Conservation (phyloP, 2,888 invertebrate species). For the Drosophila rellima region DNA sequence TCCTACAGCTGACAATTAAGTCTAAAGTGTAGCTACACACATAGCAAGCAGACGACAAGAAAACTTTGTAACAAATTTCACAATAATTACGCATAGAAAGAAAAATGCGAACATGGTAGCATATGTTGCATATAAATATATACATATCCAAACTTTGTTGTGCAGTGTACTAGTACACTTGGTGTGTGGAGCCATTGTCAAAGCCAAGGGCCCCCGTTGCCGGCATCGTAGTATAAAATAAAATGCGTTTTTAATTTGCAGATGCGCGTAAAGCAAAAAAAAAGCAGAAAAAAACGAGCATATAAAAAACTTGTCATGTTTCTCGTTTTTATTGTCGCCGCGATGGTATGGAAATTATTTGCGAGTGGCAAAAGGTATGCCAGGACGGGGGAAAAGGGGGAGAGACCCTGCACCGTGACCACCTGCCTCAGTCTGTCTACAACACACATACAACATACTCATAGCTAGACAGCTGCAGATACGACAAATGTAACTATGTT, state of each 20-base stretch:
- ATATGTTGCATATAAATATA: constrained; percentile 32
- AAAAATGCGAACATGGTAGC: constrained; percentile 51
- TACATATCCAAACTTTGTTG: constrained; percentile 25
- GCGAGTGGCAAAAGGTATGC: constrained; percentile 71
- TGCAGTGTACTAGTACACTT: constrained; percentile 36
- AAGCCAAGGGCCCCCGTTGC: constrained; percentile 55
- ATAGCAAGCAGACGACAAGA: constrained; percentile 57
- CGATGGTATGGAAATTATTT: constrained; percentile 63
- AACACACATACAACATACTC: constrained; percentile 31
- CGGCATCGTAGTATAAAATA: constrained; percentile 61
- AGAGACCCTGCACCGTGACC: constrained; percentile 48
- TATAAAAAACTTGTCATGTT: constrained; percentile 53
- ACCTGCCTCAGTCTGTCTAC: constrained; percentile 59
- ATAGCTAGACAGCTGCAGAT: constrained; percentile 49
- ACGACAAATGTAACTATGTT: constrained; percentile 1
- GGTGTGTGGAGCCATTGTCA: constrained; percentile 69
- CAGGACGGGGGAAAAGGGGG: constrained; percentile 16
- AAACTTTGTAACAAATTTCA: constrained; percentile 66
- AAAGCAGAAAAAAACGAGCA: constrained; percentile 11
- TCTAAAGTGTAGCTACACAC: constrained; percentile 74
- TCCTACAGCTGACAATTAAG: constrained; percentile 81
- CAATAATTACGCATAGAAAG: constrained; percentile 67
- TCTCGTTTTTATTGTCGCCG: constrained; percentile 69
- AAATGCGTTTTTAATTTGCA: constrained; percentile 82
- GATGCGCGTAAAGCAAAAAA: constrained; percentile 72